Evolutionary conservation across 2,888 invertebrate species (phyloP).

Genomic region (Digitonthophagus gazella): DNA sequence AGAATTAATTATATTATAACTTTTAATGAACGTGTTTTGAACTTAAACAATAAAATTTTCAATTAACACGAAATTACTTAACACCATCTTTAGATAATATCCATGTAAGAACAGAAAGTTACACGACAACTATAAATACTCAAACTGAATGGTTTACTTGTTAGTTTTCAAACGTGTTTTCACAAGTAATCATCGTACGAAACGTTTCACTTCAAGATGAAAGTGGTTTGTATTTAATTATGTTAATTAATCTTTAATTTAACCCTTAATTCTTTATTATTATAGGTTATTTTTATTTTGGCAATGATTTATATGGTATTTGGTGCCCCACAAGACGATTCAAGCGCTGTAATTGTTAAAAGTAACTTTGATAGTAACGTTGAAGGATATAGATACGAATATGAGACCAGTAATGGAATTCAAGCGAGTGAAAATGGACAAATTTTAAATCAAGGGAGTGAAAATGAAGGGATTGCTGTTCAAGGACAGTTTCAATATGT

Average conservation of each 20-base stretch:
- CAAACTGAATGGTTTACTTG: too few relatives aligned
- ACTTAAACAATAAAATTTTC: background rate
- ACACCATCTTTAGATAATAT: too few relatives aligned
- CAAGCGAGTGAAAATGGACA: slow-evolving; percentile 60
- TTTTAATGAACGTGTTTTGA: too few relatives aligned
- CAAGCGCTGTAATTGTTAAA: slow-evolving; percentile 60
- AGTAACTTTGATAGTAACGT: slow-evolving; percentile 60
- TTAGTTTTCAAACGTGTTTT: too few relatives aligned
- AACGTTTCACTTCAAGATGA: too few relatives aligned
- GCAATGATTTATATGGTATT: slow-evolving; percentile 22
- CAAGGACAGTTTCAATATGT: slow-evolving; percentile 61
- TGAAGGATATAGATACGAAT: slow-evolving; percentile 51
- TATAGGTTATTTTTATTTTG: slow-evolving; percentile 33
- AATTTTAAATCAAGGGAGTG: slow-evolving; percentile 60
- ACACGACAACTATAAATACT: too few relatives aligned
- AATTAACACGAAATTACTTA: background rate
- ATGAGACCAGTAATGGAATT: slow-evolving; percentile 64
- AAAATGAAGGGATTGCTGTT: slow-evolving; percentile 61
- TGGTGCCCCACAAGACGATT: slow-evolving; percentile 28
- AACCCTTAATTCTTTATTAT: too few relatives aligned
- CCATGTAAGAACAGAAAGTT: too few relatives aligned
- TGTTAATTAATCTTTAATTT: too few relatives aligned
- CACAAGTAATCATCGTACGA: too few relatives aligned
- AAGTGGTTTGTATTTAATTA: too few relatives aligned
- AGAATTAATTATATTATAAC: too few relatives aligned